Base-by-base conservation (phyloP, 1,140 invertebrate genomes). In the Drosophila kepulauana region DNA sequence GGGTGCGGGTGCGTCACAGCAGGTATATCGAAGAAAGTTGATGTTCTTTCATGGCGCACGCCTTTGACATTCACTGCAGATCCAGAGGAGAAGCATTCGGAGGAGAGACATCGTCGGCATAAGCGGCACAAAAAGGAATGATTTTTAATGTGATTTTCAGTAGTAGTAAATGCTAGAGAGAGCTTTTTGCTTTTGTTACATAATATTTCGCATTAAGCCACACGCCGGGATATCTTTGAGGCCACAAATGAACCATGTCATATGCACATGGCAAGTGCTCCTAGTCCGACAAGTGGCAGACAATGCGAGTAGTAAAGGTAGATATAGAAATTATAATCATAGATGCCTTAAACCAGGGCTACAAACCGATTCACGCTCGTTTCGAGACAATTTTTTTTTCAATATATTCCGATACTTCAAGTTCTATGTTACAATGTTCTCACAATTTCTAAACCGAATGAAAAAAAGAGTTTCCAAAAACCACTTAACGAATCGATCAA, bases 1-100 rank as follows among this genome's bases (percentile, higher is more conserved):
- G 81, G 81, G 65, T 88, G 82, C 38, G 90, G 75, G 58, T 63
- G 91, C 71, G 91, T 92, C 91, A 91, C 91, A 92, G 91, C 91
- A 75, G 91, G 91, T 84, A 92, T 89, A 73, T 92, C 91, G 84
- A 92, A 92, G 82, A 92, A 92, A 82, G 79, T 90, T 79, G 91
- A 92, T 79, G 91, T 91, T 89, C 91, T 91, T 91, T 92, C 91
- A 80, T 91, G 86, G 66, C 89, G 91, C 73, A 91, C 85, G 84
- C 91, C 91, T 92, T 92, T 91, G 81, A 91, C 88, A 80, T 91
- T 92, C 58, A 90, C 91, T 86, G 79, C 70, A 78, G 71, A 84
- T 67, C 43, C 49, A 64, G 38, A 13, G 52, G 8, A 16, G 58
- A 28, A 68, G 61, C 8, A 20, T 48, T 48, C 15, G 16, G 13